Conservation (phyloP, 1,140 invertebrate genomes). For the Maconellicoccus hirsutus region DNA sequence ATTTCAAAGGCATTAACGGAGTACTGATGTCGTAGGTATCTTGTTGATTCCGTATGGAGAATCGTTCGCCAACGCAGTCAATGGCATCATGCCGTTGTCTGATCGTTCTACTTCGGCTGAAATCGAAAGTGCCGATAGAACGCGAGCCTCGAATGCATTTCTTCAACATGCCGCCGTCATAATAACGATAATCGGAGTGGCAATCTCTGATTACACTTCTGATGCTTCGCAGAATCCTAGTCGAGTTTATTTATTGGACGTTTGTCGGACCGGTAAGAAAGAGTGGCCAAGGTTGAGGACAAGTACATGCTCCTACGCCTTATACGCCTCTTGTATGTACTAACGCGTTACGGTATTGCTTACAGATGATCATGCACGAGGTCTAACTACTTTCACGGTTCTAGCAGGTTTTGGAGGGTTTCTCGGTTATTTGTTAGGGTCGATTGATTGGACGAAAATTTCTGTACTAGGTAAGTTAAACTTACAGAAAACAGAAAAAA, state of each 20-base stretch:
- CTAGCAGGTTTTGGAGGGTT: constrained; percentile 93
- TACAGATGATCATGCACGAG: constrained; percentile 78
- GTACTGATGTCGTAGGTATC: constrained; percentile 43
- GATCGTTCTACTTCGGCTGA: not conserved
- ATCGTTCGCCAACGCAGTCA: constrained; percentile 62
- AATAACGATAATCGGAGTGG: constrained; percentile 86
- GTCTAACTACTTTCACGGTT: constrained; percentile 87
- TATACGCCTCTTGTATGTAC: too few relatives aligned
- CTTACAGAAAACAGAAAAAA: not conserved
- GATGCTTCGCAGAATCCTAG: constrained; percentile 92
- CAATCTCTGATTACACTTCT: constrained; percentile 87
- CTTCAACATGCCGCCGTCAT: constrained; percentile 42
- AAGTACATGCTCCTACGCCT: too few relatives aligned
- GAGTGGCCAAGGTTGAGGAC: too few relatives aligned
- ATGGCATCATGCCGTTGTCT: constrained; percentile 53
- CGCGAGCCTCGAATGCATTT: not conserved
- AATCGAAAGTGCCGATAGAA: not conserved
- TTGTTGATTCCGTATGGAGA: constrained; percentile 85
- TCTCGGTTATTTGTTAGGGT: constrained; percentile 83
- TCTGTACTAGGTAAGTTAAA: constrained; percentile 47
- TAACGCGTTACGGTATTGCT: not conserved
- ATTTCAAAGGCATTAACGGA: not conserved
- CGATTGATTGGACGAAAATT: constrained; percentile 77
- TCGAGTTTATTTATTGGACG: constrained; percentile 82
- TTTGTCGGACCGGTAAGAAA: constrained; percentile 70